Evolutionary conservation across 37 sponge, comb jelly and placozoan genomes (phyloP), one percentile per base, ranked within the genome.

Genomic region (Haliclona indistincta): DNA sequence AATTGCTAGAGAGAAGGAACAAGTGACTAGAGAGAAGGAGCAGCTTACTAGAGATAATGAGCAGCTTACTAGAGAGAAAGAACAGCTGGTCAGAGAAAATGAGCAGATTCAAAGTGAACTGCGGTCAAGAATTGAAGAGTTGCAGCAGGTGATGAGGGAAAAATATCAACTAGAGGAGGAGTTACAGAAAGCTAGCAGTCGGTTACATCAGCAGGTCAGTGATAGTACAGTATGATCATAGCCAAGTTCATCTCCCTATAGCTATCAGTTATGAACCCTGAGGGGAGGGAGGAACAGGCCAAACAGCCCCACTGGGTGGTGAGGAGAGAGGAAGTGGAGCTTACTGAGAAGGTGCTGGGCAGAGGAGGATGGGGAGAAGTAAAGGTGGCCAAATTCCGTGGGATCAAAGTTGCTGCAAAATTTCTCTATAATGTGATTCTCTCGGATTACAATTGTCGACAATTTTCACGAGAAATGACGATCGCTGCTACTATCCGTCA

Each of bases 401-500:
- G 60, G 11, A 20, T 58, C 25, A 20, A 58, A 20, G 25, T 58
- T 11, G 60, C 60, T 25, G 60, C 60, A n/a, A 58, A n/a, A 58
- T n/a, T n/a, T n/a, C n/a, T n/a, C n/a, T 25, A 58, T 25, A 26
- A 58, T 11, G 60, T 20, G 28, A 7, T 20, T 11, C 13, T 58
- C 25, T 25, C 13, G 7, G 60, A 58, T 25, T 20, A 20, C 13
- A 58, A 7, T 26, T 25, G 6, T 6, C 25, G 6, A 8, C 11
- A 58, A 58, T 8, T 6, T n/a, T 25, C n/a, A 20, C 11, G n/a
- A 20, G 51, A 17, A 17, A 47, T 47, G 51, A 47, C 10, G 10
- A 58, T 26, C 7, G 60, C 60, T 6, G 26, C n/a, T 6, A 58
- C 26, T 6, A 26, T n/a, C 11, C 56, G 85, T 1, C 85, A 84